Base-by-base conservation (phyloP, 2,888 invertebrate genomes). In the Troilus luridus region DNA sequence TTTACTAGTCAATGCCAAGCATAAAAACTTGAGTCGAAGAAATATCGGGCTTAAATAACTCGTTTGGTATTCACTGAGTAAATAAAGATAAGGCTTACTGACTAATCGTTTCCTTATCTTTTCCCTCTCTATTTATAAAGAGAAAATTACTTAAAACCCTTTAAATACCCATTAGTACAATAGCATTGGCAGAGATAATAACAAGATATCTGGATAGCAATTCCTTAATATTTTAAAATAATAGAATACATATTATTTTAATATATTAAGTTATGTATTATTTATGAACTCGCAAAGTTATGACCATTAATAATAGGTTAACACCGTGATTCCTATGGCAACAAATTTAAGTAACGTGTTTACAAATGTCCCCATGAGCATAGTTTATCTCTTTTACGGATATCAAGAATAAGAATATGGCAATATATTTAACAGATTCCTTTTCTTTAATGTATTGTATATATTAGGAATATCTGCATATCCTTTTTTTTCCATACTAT, bases 21-120 rank as follows among this genome's bases (percentile, higher is more conserved):
- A 19, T 41, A 19, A 72, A 72, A 77, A 17, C 24, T 64, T 24
- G 24, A 9, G 8, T 12, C 1, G 6, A 67, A 67, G 7, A 24
- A 67, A 27, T 14, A 0, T 41, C 1, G 17, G 17, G 1, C 72
- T 77, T 41, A 77, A 77, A 77, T 41, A 27, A 77, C 27, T 77
- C 14, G 27, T 8, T 17, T 41, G 72, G 72, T 7, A 41, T 77
- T 19, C 19, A 67, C 27, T 77, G 72, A 19, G 41, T 77, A 77
- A 27, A 77, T 77, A 77, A 77, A 77, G 72, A 77, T 77, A 77
- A 77, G 19, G 27, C 72, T 77, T 17, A 77, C 72, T 77, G 17
- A 27, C 72, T 77, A 27, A 77, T 77, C 72, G 27, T 77, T 77
- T 41, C 2, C 72, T 77, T 77, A 77, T 77, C 72, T 41, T 77